Base-by-base conservation (phyloP, 2,113 vertebrate genomes). In the Alces alces region DNA sequence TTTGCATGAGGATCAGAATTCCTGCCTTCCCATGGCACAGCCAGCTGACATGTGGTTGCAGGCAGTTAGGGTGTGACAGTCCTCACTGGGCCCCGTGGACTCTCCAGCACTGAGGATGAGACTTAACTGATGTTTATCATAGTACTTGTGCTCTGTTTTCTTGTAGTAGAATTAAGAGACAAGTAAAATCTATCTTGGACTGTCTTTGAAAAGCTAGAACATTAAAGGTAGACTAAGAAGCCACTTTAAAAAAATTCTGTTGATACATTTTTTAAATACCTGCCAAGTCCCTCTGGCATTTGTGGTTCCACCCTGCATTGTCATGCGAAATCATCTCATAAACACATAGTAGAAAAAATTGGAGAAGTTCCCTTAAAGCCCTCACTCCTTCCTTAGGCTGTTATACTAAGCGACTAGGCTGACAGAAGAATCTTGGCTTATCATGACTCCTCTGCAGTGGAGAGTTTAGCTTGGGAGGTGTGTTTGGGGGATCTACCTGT, bases 1-100 rank as follows among this genome's bases (percentile, higher is more conserved):
- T 92, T 95, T 84, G 33, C 21, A 30, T 43, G 57, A 27, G 25
- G 55, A 52, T 86, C 33, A 23, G 43, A 86, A 82, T 89, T 93
- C 89, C 45, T 83, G 58, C 7, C 23, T 64, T 92, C 52, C 8
- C 30, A 27, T 11, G 12, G 12, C 28, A 14, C 19, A 87, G 43
- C 27, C 9, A 36, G 28, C n/a, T 64, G 82, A 23, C 50, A 30
- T n/a, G 79, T 47, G 52, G 16, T 12, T 39, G 23, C 33, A 55
- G 57, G 17, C n/a, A 60, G 1, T 45, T 47, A 50, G 21, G 2
- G 23, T 28, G 27, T 39, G 12, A 60, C 47, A 47, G 16, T 17
- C 58, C 10, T 93, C 3, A 0, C 9, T 1, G 6, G 1, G 43
- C 12, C 30, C 52, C 25, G 1, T 13, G 91, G 50, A 25, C 3